phyloP scores from a whole-genome alignment of 2,113 vertebrate genomes.

The Mesembrinibis cayennensis region DNA sequence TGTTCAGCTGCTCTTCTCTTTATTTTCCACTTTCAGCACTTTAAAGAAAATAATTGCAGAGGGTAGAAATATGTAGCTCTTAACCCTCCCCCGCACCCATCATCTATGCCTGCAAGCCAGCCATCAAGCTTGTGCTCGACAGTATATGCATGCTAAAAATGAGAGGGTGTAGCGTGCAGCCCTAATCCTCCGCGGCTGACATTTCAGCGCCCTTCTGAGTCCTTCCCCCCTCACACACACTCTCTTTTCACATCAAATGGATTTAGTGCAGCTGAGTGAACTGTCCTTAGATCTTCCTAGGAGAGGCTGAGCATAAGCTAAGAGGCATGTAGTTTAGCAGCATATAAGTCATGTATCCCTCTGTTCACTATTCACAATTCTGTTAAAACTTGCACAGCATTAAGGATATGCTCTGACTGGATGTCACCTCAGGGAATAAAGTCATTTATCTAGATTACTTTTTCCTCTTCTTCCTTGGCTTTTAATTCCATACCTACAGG shows the following conservation, averaged over 20 bases:
- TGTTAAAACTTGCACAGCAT: constrained; percentile 87
- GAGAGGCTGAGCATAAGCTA: constrained; percentile 54
- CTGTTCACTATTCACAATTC: constrained; percentile 66
- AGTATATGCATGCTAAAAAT: neutral
- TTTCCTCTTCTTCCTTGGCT: constrained; percentile 78
- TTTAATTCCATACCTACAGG: constrained; percentile 85
- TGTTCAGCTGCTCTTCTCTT: constrained; percentile 56
- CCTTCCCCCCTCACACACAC: neutral
- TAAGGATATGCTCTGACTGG: constrained; percentile 77
- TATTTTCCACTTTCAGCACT: constrained; percentile 66
- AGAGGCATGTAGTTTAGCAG: constrained; percentile 64
- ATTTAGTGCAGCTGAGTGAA: constrained; percentile 73
- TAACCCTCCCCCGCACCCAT: constrained; percentile 34
- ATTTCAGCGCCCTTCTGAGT: constrained; percentile 38
- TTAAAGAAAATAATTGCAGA: constrained; percentile 68
- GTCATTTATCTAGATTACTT: constrained; percentile 85
- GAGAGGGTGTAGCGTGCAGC: constrained; percentile 26
- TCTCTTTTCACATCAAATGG: constrained; percentile 58
- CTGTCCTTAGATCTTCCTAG: constrained; percentile 68
- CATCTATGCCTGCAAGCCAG: constrained; percentile 63
- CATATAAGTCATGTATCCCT: constrained; percentile 60
- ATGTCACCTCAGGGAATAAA: constrained; percentile 80
- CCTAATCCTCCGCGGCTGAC: constrained; percentile 57
- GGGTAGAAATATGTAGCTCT: constrained; percentile 65
- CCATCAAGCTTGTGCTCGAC: constrained; percentile 39